Conservation (phyloP, 1,140 invertebrate species). For the Bombus terrestris region DNA sequence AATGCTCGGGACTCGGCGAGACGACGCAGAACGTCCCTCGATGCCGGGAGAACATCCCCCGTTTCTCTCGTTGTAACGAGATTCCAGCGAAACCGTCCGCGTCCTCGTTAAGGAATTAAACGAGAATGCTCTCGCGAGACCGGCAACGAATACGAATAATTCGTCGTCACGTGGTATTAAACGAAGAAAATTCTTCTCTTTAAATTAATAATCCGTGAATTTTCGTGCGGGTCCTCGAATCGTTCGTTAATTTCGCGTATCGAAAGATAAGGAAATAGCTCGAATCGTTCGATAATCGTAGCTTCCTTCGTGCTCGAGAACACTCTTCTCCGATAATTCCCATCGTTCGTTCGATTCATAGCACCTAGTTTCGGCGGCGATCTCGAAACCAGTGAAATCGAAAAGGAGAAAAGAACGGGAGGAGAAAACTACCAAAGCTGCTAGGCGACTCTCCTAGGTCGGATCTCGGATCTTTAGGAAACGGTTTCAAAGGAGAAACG, state of each 20-base stretch:
- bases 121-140: conserved; percentile 37
- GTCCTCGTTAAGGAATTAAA: conserved; percentile 49
- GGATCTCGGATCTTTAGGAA: not conserved
- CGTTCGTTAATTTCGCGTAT: conserved; percentile 44
- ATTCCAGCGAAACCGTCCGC: conserved; percentile 42
- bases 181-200: conserved; percentile 2
- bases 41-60: not conserved
- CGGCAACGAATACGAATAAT: not conserved
- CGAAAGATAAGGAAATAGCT: conserved; percentile 14
- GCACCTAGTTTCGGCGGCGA: not conserved
- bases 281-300: conserved; percentile 7
- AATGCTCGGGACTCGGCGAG: conserved; percentile 61
- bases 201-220: conserved; percentile 43
- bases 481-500: not conserved
- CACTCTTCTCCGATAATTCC: not conserved
- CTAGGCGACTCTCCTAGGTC: not conserved
- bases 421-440: not conserved
- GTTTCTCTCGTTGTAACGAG: conserved; percentile 39
- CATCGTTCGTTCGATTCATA: not conserved
- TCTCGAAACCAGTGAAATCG: not conserved
- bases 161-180: not conserved
- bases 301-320: not conserved
- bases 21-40: conserved; percentile 40
- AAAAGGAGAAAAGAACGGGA: not conserved
- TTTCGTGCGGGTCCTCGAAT: not conserved